Conservation (phyloP, 2,113 vertebrate genomes). For the Thalassoma bifasciatum region DNA sequence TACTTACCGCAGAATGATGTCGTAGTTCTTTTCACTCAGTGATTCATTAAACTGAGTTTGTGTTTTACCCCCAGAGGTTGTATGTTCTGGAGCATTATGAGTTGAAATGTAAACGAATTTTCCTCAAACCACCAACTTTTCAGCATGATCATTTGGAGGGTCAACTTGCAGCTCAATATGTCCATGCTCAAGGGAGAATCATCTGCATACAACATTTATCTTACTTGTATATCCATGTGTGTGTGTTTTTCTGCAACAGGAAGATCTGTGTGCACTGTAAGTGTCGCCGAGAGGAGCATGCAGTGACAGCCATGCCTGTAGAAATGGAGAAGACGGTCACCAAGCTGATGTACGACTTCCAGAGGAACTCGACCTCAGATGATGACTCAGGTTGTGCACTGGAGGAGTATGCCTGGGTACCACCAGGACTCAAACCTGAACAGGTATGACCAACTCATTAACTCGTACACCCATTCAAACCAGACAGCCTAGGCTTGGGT, state of each 20-base stretch:
- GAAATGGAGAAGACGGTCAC: conserved; percentile 99
- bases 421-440: conserved; percentile 96
- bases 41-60: conserved; percentile 29
- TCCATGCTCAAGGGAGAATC: background rate
- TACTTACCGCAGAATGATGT: conserved; percentile 11
- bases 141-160: background rate
- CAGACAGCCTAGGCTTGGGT: background rate
- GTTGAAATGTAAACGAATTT: conserved; percentile 9
- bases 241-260: conserved; percentile 75
- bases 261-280: conserved; percentile 99
- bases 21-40: conserved; percentile 29
- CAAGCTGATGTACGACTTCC: conserved; percentile 99
- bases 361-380: conserved; percentile 97
- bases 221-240: conserved; percentile 6
- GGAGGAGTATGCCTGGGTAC: conserved; percentile 98
- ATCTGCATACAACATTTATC: background rate
- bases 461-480: background rate
- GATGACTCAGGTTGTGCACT: conserved; percentile 97
- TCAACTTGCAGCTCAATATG: background rate
- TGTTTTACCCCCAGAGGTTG: conserved; percentile 22
- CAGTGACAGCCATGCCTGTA: conserved; percentile 93
- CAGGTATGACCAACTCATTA: conserved; percentile 86
- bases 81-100: conserved; percentile 3
- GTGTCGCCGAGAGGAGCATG: conserved; percentile 97
- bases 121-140: conserved; percentile 35